phyloP scores from a whole-genome alignment of 2,113 vertebrate genomes.

The Pygathrix nemaeus region DNA sequence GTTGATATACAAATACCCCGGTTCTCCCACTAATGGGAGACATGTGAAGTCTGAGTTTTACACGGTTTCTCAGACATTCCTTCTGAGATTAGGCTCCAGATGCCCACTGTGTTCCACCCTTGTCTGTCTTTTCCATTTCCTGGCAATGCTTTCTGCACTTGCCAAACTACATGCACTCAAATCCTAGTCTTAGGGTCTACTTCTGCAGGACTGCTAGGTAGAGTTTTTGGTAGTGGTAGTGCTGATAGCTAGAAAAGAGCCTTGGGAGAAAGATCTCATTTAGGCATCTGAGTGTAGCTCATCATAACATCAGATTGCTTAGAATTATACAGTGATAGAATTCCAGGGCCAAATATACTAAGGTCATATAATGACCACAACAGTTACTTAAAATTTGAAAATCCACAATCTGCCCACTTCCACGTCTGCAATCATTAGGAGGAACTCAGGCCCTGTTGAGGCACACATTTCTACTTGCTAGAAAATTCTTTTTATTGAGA shows the following conservation, averaged over 20 bases:
- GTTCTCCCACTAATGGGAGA: background rate
- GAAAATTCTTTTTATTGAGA: background rate
- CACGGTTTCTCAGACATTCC: background rate
- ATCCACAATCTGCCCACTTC: background rate
- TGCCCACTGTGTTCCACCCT: background rate
- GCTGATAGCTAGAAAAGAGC: background rate
- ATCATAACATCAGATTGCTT: background rate
- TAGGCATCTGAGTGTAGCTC: background rate
- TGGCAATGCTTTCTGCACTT: background rate
- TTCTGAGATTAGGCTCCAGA: background rate
- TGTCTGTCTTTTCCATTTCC: background rate
- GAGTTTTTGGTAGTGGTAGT: background rate
- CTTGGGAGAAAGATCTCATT: background rate
- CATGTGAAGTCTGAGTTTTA: background rate
- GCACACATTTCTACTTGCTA: background rate
- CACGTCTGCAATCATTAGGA: background rate
- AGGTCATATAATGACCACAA: background rate
- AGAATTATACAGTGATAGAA: background rate
- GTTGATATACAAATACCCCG: background rate
- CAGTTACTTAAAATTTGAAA: background rate
- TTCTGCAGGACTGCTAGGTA: background rate
- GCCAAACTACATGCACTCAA: background rate
- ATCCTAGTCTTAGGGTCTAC: background rate
- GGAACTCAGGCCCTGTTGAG: background rate
- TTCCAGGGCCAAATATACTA: background rate